Evolutionary conservation across 2,113 vertebrate species (phyloP), one percentile per base, ranked within the genome.

Genomic region (Petroica traversi): DNA sequence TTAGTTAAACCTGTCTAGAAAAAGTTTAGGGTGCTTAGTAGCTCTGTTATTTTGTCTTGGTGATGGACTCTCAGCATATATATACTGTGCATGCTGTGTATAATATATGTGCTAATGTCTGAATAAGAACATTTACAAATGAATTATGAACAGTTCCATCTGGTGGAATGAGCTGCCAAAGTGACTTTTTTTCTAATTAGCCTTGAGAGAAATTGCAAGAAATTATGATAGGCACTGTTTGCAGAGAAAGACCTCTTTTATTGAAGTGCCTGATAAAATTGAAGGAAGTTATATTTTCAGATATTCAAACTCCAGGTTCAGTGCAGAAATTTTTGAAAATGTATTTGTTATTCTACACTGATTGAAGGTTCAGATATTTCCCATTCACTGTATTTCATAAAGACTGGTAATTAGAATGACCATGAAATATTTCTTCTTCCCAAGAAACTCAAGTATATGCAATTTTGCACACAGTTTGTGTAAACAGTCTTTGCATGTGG

Each of bases 101-200:
- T 57, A 82, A 68, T 88, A 25, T 74, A 68, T 28, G 24, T 88
- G 46, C 24, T 90, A 83, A 69, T 51, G 64, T 83, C 82, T 93
- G 81, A 92, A 85, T 38, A 80, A 58, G 88, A 83, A 91, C 55
- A 78, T 55, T 90, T 90, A 29, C 57, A 89, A 79, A 89, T 88
- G 75, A 86, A 57, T 95, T 93, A 74, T 78, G 83, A 95, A 68
- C 79, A 75, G 80, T 90, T 94, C 74, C 85, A 96, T 94, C 89
- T 92, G 89, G 57, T 81, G 48, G 52, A 92, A 95, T 75, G 62
- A 89, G 78, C 78, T 94, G 89, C 90, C 72, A 83, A 69, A 94
- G 55, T 75, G 2, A 43, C 24, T 64, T 75, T 91, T 91, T 88
- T 91, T 90, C 86, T 52, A 77, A 78, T 88, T 86, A 92, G 41